Base-by-base conservation (phyloP, 2,888 invertebrate genomes). In the Punctoribates punctum region DNA sequence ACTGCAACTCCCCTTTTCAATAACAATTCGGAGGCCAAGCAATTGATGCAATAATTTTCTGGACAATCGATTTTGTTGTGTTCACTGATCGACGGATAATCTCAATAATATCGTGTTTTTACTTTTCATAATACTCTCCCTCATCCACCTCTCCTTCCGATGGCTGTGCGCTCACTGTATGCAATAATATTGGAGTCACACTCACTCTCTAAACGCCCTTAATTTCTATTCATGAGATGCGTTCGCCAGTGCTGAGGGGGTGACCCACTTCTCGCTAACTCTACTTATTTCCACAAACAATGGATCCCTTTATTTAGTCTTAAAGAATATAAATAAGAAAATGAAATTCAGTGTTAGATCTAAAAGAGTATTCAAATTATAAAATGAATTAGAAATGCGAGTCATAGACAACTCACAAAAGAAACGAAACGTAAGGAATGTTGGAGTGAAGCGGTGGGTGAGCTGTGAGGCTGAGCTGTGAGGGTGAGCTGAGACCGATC, bases 21-120 rank as follows among this genome's bases (percentile, higher is more conserved):
- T 27, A 20, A 65, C 42, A 34, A 34, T 60, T 60, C 13, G 13
- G 29, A 20, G 9, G 34, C n/a, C 13, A 65, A 65, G 34, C 65
- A 65, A 34, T 65, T 34, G 65, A 65, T 34, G 65, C 65, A 65
- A 65, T 65, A 65, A 65, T 65, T 65, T 65, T 65, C 65, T 65
- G 65, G n/a, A 65, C 65, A 65, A 65, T 34, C 34, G 38, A 65
- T 65, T 65, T 34, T 60, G 60, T 60, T 25, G n/a, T 65, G 65
- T 65, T 65, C 34, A 65, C 34, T 20, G 34, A 65, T 65, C 65
- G 34, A 2, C 34, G 65, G 65, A 65, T 65, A 65, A 65, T 65
- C 29, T 20, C 65, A 60, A 60, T 65, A 65, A 65, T 65, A 65
- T 34, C 29, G 34, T 65, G 29, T 65, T 23, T 65, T 23, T 34